Evolutionary conservation across 1,140 invertebrate species (phyloP).

Genomic region (Drosophila orosa): DNA sequence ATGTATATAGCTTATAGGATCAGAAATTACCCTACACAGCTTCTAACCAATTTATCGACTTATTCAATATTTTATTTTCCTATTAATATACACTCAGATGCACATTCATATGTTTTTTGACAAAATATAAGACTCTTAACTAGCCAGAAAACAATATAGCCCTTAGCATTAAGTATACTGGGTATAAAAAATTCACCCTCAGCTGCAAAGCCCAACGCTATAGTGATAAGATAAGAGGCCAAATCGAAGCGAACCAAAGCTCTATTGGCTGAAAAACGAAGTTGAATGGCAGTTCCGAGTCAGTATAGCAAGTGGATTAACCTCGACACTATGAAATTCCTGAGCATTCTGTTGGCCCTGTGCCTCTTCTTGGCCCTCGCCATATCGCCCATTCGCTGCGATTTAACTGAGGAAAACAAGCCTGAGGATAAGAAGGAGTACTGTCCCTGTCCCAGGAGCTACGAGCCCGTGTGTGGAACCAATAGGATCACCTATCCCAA

Average conservation of each 20-base stretch:
- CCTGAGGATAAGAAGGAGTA: neutral
- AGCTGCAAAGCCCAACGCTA: conserved; percentile 22
- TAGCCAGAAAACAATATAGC: neutral
- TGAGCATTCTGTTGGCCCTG: conserved; percentile 56
- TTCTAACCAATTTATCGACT: no score
- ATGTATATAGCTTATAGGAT: no score
- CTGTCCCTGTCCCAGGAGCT: conserved; percentile 85
- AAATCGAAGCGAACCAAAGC: conserved; percentile 34
- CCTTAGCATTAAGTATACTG: neutral
- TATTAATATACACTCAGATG: no score
- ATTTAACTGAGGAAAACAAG: neutral
- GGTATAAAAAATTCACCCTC: conserved; percentile 8
- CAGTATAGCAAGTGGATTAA: conserved; percentile 65
- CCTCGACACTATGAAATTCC: conserved; percentile 55
- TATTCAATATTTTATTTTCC: no score
- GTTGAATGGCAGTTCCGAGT: conserved; percentile 40
- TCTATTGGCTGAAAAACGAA: conserved; percentile 14
- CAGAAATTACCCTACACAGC: no score
- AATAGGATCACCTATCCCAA: conserved; percentile 85
- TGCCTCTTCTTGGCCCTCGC: conserved; percentile 55
- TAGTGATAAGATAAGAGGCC: conserved; percentile 64
- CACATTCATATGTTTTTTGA: no score
- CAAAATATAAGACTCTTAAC: no score
- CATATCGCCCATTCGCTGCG: conserved; percentile 21
- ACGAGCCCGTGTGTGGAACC: conserved; percentile 85